Conservation (phyloP, 1,140 invertebrate species). For the Macrobrachium rosenbergii region DNA sequence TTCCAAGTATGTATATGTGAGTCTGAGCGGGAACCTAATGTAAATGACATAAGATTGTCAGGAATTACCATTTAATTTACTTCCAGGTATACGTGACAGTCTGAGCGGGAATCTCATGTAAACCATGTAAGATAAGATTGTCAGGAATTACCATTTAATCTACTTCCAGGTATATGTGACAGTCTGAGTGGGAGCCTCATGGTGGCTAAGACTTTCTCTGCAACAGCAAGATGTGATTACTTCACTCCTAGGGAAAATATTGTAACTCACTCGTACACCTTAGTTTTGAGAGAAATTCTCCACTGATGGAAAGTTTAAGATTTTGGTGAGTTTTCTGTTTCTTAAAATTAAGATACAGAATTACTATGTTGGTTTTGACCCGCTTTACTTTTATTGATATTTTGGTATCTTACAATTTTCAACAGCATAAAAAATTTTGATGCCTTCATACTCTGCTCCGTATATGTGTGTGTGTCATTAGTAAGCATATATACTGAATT, state of each 20-base stretch:
- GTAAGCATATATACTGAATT: too few relatives aligned
- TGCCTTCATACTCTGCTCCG: too few relatives aligned
- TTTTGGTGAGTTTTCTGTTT: slow-evolving; percentile 28
- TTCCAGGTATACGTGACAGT: slow-evolving; percentile 35
- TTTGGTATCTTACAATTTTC: too few relatives aligned
- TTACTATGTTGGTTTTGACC: neutral
- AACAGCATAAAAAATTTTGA: too few relatives aligned
- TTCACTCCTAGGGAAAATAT: slow-evolving; percentile 48
- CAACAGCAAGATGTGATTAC: slow-evolving; percentile 31
- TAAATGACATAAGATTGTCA: neutral
- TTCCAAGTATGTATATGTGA: slow-evolving; percentile 16
- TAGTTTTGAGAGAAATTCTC: slow-evolving; percentile 40
- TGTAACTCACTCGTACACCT: slow-evolving; percentile 48
- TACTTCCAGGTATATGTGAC: slow-evolving; percentile 38
- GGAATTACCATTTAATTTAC: neutral
- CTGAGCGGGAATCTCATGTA: slow-evolving; percentile 16
- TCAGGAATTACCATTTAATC: neutral
- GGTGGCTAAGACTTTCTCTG: slow-evolving; percentile 43
- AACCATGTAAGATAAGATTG: neutral
- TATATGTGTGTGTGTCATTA: too few relatives aligned
- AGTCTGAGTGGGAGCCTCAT: slow-evolving; percentile 39
- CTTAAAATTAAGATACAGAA: neutral
- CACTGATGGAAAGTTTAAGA: slow-evolving; percentile 9
- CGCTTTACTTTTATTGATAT: too few relatives aligned
- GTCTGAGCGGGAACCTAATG: slow-evolving; percentile 14